phyloP scores from a whole-genome alignment of 2,113 vertebrate species.

The Cololabis saira region DNA sequence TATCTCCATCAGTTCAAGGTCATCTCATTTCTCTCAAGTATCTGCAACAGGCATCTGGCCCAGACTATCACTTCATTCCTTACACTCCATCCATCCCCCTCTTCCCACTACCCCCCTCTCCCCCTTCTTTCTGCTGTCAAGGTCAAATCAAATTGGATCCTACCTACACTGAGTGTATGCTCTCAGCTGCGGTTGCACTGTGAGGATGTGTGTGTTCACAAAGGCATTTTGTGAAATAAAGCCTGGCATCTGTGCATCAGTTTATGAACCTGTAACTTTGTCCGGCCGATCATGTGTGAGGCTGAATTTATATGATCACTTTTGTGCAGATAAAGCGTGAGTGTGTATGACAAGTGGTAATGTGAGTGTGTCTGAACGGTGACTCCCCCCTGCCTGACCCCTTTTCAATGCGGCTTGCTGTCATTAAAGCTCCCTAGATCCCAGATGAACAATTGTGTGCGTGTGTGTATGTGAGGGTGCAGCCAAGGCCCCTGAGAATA shows the following conservation, averaged over 20 bases:
- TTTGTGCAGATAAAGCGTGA: constrained; percentile 17
- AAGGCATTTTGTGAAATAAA: constrained; percentile 41
- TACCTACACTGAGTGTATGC: constrained; percentile 79
- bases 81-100: constrained; percentile 46
- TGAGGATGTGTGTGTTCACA: constrained; percentile 11
- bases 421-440: constrained; percentile 52
- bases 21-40: constrained; percentile 67
- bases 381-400: constrained; percentile 48
- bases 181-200: constrained; percentile 9
- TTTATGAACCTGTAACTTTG: constrained; percentile 38
- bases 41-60: constrained; percentile 76
- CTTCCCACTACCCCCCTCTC: constrained; percentile 36
- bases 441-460: constrained; percentile 28
- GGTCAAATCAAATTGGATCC: constrained; percentile 88
- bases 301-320: constrained; percentile 50
- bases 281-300: constrained; percentile 15
- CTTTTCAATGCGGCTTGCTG: constrained; percentile 55
- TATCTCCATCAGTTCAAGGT: constrained; percentile 70
- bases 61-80: constrained; percentile 56
- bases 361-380: constrained; percentile 32
- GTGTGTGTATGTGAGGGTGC: constrained; percentile 5
- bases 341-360: constrained; percentile 23
- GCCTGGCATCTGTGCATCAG: constrained; percentile 25
- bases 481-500: constrained; percentile 21
- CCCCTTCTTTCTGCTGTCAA: constrained; percentile 81